phyloP scores from a whole-genome alignment of 2,888 invertebrate genomes.

The Netelia fuscicornis region DNA sequence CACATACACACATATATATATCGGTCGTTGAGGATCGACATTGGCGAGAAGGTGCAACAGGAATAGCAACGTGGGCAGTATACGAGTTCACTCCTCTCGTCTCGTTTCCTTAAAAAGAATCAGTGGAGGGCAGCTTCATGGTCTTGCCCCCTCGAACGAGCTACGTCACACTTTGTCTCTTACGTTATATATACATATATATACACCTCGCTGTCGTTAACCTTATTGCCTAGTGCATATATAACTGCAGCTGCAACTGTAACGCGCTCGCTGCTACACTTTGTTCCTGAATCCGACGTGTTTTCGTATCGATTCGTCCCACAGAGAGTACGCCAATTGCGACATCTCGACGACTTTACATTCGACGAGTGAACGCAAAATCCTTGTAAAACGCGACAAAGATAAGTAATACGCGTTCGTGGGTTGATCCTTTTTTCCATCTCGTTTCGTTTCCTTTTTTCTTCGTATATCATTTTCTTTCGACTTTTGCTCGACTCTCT shows the following conservation, averaged over 20 bases:
- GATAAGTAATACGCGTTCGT: conserved; percentile 27
- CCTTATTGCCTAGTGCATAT: conserved; percentile 57
- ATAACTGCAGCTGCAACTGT: conserved; percentile 58
- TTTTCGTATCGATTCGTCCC: conserved; percentile 59
- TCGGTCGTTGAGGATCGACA: conserved; percentile 50
- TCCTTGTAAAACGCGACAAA: conserved; percentile 46
- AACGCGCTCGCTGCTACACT: conserved; percentile 49
- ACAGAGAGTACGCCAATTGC: conserved; percentile 41
- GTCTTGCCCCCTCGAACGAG: conserved; percentile 59
- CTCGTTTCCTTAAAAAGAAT: conserved; percentile 70
- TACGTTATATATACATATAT: conserved; percentile 19
- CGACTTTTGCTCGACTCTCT: conserved; percentile 24
- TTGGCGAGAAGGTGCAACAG: conserved; percentile 61
- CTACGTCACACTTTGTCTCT: conserved; percentile 65
- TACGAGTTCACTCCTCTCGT: conserved; percentile 64
- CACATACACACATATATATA: background rate
- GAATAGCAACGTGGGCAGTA: conserved; percentile 69
- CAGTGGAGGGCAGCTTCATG: conserved; percentile 48
- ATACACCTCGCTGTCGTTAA: conserved; percentile 50
- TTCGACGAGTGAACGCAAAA: conserved; percentile 38
- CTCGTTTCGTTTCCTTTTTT: background rate
- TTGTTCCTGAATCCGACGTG: conserved; percentile 54
- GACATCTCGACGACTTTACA: conserved; percentile 12
- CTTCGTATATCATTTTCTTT: background rate
- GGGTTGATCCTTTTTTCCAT: conserved; percentile 12